These are phyloP conservation scores for Saturnia pavonia DNA, from an alignment of 2,888 invertebrate species.

Conservation along the genomic window DNA sequence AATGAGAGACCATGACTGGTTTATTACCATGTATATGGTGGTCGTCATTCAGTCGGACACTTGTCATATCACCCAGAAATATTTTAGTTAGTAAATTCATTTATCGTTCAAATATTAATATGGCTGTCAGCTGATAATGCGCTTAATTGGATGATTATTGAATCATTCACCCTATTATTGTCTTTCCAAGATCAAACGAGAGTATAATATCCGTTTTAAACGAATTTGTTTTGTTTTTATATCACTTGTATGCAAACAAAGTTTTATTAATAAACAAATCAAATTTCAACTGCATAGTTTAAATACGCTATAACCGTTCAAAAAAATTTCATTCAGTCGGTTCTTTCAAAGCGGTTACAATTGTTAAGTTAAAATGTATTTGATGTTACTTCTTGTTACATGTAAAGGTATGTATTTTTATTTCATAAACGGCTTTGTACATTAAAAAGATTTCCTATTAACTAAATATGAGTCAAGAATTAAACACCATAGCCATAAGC, in stretches of 20 bases:
- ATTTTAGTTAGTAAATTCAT: not conserved
- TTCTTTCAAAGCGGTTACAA: not conserved
- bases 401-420: not conserved
- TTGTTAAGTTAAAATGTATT: not conserved
- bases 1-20: no score
- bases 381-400: not conserved
- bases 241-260: not conserved
- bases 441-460: not conserved
- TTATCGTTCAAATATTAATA: not conserved
- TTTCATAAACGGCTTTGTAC: not conserved
- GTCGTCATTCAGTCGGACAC: not conserved
- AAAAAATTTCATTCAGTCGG: not conserved
- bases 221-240: not conserved
- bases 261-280: not conserved
- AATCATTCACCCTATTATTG: not conserved
- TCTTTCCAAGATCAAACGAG: not conserved
- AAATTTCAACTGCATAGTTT: not conserved
- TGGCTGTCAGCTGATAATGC: not conserved
- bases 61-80: not conserved
- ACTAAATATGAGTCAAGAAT: not conserved
- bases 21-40: not conserved
- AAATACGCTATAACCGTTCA: not conserved
- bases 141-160: not conserved
- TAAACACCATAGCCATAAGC: not conserved
- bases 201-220: not conserved